Conservation (phyloP, 2,888 invertebrate genomes). For the Hirtodrosophila confusa region DNA sequence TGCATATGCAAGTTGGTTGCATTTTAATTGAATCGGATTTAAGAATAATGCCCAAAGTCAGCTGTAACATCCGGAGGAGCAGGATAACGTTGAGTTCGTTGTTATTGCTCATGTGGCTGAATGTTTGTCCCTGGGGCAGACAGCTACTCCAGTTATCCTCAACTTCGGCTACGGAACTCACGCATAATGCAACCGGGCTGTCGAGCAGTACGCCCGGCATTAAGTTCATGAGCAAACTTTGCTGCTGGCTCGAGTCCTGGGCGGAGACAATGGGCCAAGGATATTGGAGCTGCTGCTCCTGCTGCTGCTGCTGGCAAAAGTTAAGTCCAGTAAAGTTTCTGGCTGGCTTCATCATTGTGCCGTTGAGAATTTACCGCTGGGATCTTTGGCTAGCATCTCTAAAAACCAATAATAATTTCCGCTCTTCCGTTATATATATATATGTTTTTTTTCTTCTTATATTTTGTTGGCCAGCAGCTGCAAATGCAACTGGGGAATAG, state of each 20-base stretch:
- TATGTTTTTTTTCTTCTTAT: slow-evolving; percentile 4
- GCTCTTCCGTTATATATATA: slow-evolving; percentile 18
- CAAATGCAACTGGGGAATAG: slow-evolving; percentile 69
- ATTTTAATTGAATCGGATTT: slow-evolving; percentile 78
- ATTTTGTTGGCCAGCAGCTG: slow-evolving; percentile 31
- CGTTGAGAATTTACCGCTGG: slow-evolving; percentile 71
- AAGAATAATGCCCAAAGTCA: slow-evolving; percentile 77
- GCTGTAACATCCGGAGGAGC: slow-evolving; percentile 32
- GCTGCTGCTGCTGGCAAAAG: slow-evolving; percentile 24
- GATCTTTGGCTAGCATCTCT: slow-evolving; percentile 60
- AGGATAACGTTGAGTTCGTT: slow-evolving; percentile 23
- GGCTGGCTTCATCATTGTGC: slow-evolving; percentile 66
- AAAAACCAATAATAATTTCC: slow-evolving; percentile 78
- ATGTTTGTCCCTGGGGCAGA: slow-evolving; percentile 27
- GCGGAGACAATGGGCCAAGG: slow-evolving; percentile 58
- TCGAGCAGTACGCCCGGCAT: slow-evolving; percentile 48
- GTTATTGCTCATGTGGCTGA: slow-evolving; percentile 39
- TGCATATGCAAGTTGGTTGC: slow-evolving; percentile 77
- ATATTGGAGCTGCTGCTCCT: slow-evolving; percentile 5
- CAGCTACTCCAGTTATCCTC: slow-evolving; percentile 7
- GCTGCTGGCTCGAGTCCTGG: slow-evolving; percentile 24
- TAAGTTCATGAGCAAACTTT: slow-evolving; percentile 75
- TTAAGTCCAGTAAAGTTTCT: slow-evolving; percentile 53
- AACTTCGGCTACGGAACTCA: slow-evolving; percentile 20
- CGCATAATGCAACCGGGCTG: slow-evolving; percentile 49